phyloP scores from a whole-genome alignment of 2,888 invertebrate species.

The Mesorhabditis belari region DNA sequence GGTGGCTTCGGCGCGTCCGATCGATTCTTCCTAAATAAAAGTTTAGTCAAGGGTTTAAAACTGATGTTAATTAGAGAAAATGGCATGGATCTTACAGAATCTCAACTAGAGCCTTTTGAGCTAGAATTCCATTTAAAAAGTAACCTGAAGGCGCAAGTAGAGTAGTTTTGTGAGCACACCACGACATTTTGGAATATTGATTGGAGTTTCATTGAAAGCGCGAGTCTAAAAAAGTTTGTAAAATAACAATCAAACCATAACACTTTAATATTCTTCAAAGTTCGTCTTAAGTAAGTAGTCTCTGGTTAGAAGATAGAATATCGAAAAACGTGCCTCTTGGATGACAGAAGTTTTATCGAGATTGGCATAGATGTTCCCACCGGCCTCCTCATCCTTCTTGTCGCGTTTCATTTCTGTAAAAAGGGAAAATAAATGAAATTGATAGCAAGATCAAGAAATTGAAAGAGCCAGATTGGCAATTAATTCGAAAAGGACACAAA shows the following conservation, averaged over 20 bases:
- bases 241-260: not conserved
- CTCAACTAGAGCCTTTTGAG: no score
- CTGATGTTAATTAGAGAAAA: no score
- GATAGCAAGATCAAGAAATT: no score
- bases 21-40: constrained; percentile 64
- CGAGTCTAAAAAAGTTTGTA: constrained; percentile 64
- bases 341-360: constrained; percentile 91
- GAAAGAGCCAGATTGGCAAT: no score
- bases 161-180: constrained; percentile 90
- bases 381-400: constrained; percentile 59
- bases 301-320: not conserved
- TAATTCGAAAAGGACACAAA: no score
- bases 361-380: constrained; percentile 77
- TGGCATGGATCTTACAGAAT: no score
- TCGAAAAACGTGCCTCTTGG: constrained; percentile 66
- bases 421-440: no score
- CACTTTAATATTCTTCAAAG: no score
- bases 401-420: constrained; percentile 53
- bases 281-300: no score
- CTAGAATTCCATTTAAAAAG: no score
- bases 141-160: constrained; percentile 82
- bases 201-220: constrained; percentile 93
- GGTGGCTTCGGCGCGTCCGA: constrained; percentile 87
- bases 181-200: constrained; percentile 92
- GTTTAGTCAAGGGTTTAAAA: not conserved